phyloP scores from a whole-genome alignment of 64 coral and sea anemone species.

The Actinia equina region DNA sequence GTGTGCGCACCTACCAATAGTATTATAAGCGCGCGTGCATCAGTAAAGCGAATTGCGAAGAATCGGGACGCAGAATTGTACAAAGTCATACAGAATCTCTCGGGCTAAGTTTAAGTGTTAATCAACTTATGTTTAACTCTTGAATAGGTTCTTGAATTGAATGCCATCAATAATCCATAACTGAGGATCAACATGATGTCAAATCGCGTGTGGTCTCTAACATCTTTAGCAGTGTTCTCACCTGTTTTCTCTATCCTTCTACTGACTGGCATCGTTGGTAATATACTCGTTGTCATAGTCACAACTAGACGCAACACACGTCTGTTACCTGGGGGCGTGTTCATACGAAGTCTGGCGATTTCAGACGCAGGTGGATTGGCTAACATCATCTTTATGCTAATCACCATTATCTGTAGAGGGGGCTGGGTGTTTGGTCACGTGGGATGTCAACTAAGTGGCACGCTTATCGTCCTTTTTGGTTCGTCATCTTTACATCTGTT shows the following conservation, averaged over 20 bases:
- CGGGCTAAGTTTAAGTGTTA: too few species aligned
- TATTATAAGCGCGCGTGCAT: too few species aligned
- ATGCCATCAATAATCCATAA: background rate
- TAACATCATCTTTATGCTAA: conserved; percentile 50
- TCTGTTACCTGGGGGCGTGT: conserved; percentile 27
- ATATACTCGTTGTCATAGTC: conserved; percentile 42
- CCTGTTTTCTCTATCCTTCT: conserved; percentile 23
- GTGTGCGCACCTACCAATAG: too few species aligned
- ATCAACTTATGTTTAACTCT: background rate
- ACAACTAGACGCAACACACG: conserved; percentile 30
- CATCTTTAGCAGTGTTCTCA: background rate
- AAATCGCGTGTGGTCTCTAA: conserved; percentile 12
- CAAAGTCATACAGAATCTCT: too few species aligned
- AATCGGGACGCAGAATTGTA: too few species aligned
- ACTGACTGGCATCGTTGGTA: conserved; percentile 45
- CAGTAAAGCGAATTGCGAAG: too few species aligned
- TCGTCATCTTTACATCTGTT: conserved; percentile 30
- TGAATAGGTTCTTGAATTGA: background rate
- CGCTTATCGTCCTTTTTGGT: conserved; percentile 31
- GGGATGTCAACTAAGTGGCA: conserved; percentile 47
- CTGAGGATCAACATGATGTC: background rate
- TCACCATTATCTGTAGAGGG: conserved; percentile 34
- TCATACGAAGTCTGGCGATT: conserved; percentile 44
- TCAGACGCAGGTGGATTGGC: conserved; percentile 36
- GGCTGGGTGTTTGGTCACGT: conserved; percentile 50